Conservation (phyloP, 1,140 invertebrate genomes). For the Pseudomyrmex cubaensis region DNA sequence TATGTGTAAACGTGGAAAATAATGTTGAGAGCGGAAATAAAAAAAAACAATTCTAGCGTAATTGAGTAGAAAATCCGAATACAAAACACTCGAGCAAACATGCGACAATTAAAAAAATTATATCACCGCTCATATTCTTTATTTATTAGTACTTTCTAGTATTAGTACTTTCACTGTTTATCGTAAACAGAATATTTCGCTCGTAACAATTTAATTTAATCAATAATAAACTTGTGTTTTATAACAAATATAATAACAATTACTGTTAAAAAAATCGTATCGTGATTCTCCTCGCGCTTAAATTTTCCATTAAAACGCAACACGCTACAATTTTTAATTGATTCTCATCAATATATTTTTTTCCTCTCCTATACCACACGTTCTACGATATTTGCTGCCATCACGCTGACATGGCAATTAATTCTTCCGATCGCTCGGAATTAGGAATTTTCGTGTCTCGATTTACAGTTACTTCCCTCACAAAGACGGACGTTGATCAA, state of each 20-base stretch:
- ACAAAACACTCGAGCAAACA: slow-evolving; percentile 1
- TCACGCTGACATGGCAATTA: slow-evolving; percentile 31
- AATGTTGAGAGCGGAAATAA: not conserved
- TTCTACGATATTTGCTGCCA: not conserved
- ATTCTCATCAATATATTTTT: not conserved
- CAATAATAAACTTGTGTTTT: not conserved
- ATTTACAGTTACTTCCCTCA: slow-evolving; percentile 29
- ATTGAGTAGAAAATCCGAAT: slow-evolving; percentile 17
- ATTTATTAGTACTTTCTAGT: too few species aligned
- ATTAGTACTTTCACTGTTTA: slow-evolving; percentile 13
- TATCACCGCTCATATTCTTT: not conserved
- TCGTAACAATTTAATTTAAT: not conserved
- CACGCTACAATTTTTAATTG: not conserved
- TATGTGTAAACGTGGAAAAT: slow-evolving; percentile 45
- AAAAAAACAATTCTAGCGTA: slow-evolving; percentile 25
- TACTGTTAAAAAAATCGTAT: not conserved
- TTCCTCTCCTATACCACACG: not conserved
- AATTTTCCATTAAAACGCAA: not conserved
- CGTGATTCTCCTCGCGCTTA: not conserved
- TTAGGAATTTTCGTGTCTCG: not conserved
- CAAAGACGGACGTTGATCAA: slow-evolving; percentile 28
- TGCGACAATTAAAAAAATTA: slow-evolving; percentile 21
- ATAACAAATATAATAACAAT: not conserved
- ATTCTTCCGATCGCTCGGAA: slow-evolving; percentile 18
- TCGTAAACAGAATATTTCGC: not conserved